phyloP scores from a whole-genome alignment of 2,113 vertebrate genomes.

The Picathartes gymnocephalus region DNA sequence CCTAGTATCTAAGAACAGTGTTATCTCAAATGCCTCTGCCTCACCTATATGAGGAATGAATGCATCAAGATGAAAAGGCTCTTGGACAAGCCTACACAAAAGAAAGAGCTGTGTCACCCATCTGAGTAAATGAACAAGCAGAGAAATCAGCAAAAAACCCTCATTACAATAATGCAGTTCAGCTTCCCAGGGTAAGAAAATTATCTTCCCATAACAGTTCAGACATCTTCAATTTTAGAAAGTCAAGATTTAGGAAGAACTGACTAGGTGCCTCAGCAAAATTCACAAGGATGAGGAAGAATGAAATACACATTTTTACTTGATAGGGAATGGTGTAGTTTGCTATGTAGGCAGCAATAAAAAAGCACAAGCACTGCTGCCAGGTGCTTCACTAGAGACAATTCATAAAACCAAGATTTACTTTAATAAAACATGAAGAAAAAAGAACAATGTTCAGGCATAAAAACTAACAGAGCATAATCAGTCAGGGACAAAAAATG shows the following conservation, averaged over 20 bases:
- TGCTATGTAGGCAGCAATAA: not conserved
- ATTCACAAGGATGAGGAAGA: not conserved
- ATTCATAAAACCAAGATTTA: not conserved
- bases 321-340: not conserved
- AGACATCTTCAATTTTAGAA: not conserved
- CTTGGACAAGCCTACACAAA: not conserved
- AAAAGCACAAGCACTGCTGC: not conserved
- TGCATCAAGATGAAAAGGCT: not conserved
- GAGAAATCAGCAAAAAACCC: not conserved
- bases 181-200: not conserved
- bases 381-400: not conserved
- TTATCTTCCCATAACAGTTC: not conserved
- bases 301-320: not conserved
- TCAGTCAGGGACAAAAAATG: conserved; percentile 62
- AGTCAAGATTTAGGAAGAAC: not conserved
- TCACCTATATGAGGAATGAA: not conserved
- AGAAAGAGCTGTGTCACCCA: not conserved
- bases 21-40: not conserved
- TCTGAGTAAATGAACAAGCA: not conserved
- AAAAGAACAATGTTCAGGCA: not conserved
- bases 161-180: not conserved
- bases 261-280: not conserved
- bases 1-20: not conserved
- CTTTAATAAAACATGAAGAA: not conserved
- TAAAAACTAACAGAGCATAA: not conserved